Evolutionary conservation across 2,888 invertebrate genomes (phyloP).

Genomic region (Aspidapion aeneum): DNA sequence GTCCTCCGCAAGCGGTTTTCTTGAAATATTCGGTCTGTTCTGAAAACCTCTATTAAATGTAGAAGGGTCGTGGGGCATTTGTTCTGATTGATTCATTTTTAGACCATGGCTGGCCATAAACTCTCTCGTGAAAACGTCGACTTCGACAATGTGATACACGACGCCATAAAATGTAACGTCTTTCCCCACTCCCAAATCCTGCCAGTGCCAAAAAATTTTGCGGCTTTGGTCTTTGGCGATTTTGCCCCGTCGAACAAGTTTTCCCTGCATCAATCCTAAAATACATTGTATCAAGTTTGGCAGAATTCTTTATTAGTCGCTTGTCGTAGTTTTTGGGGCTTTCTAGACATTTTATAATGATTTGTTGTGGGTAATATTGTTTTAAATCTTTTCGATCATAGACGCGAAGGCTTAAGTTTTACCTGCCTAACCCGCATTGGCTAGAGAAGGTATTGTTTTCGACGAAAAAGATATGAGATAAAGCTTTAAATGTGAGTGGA

Average conservation of each 20-base stretch:
- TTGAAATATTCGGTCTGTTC: conserved; percentile 36
- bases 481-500: too few relatives aligned
- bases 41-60: conserved; percentile 51
- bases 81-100: conserved; percentile 65
- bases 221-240: conserved; percentile 69
- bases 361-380: too few relatives aligned
- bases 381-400: too few relatives aligned
- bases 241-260: conserved; percentile 68
- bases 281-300: too few relatives aligned
- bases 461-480: too few relatives aligned
- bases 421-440: too few relatives aligned
- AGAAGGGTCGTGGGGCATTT: conserved; percentile 69
- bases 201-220: conserved; percentile 73
- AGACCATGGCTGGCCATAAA: conserved; percentile 82
- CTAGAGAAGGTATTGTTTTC: too few relatives aligned
- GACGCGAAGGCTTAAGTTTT: too few relatives aligned
- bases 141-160: conserved; percentile 74
- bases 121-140: conserved; percentile 76
- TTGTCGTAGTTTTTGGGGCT: too few relatives aligned
- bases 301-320: too few relatives aligned
- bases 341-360: too few relatives aligned
- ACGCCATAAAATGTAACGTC: conserved; percentile 78
- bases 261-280: conserved; percentile 60
- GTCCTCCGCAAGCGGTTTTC: conserved; percentile 49
- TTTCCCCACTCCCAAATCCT: conserved; percentile 77